Conservation (phyloP, 2,113 vertebrate species). For the Onychostoma macrolepis region DNA sequence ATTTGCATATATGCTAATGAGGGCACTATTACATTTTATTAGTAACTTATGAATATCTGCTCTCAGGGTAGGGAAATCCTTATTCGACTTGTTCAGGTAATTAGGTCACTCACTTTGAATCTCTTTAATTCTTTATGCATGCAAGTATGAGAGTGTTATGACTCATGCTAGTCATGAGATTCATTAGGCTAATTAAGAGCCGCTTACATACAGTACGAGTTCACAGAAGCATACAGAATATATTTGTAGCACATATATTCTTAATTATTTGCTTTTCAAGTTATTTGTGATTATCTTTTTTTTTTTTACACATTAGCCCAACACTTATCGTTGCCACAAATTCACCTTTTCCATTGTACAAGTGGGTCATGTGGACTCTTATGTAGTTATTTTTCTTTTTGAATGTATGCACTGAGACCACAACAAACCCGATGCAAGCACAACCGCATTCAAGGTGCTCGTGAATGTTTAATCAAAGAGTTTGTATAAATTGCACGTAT, state of each 20-base stretch:
- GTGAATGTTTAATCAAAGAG: conserved; percentile 61
- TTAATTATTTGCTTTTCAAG: not conserved
- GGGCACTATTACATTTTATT: conserved; percentile 67
- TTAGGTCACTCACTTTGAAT: conserved; percentile 7
- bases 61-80: conserved; percentile 58
- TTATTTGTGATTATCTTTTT: not conserved
- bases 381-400: conserved; percentile 48
- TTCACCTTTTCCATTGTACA: not conserved
- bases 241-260: conserved; percentile 13
- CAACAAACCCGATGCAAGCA: conserved; percentile 59
- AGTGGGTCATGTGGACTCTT: conserved; percentile 2
- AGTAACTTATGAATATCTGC: conserved; percentile 61
- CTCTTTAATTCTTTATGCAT: conserved; percentile 19
- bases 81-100: conserved; percentile 44
- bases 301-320: not conserved
- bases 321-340: not conserved
- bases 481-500: conserved; percentile 51
- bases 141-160: not conserved
- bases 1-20: conserved; percentile 79
- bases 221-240: not conserved
- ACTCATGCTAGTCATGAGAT: conserved; percentile 19
- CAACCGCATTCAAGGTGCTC: conserved; percentile 50
- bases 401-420: conserved; percentile 56
- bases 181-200: conserved; percentile 24
- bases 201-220: not conserved